Percentiles rank a stretch among this genome's conserved stretches.
These are phyloP conservation scores for Acanthiza pusilla DNA, from an alignment of 2,797 vertebrate species.

Conservation along the genomic window DNA sequence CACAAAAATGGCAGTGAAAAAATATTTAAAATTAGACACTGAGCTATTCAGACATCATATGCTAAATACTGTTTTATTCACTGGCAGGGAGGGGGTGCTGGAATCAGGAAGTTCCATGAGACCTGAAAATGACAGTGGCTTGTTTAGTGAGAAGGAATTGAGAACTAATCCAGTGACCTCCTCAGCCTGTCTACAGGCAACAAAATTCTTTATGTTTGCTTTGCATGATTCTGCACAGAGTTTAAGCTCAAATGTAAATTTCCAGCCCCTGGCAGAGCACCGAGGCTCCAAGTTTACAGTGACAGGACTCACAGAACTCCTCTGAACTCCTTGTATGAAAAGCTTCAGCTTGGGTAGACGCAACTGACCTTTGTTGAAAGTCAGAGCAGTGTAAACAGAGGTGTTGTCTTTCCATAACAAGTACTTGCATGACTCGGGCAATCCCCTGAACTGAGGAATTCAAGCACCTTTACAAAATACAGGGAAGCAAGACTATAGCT, in stretches of 20 bases:
- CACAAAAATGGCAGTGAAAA: neutral
- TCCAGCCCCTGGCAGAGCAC: neutral
- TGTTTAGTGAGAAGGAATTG: neutral
- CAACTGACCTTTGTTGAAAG: constrained; percentile 13
- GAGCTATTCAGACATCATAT: constrained; percentile 10
- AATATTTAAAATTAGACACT: constrained; percentile 23
- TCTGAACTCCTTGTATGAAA: neutral
- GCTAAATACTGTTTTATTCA: constrained; percentile 23
- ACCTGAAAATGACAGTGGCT: neutral
- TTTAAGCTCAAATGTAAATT: neutral
- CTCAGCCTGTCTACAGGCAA: neutral
- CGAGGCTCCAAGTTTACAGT: neutral
- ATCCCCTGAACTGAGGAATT: neutral
- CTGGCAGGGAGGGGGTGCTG: neutral
- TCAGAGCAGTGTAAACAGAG: neutral
- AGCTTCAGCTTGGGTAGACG: neutral
- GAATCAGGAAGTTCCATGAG: neutral
- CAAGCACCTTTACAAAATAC: neutral
- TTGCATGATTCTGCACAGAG: neutral
- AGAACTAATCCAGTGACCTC: neutral
- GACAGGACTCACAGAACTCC: neutral
- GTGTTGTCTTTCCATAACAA: neutral
- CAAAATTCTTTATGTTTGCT: neutral
- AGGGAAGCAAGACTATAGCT: neutral
- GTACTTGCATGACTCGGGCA: neutral